A percentile compares a stretch with the other conserved stretches of the same genome.
Evolutionary conservation across 2,797 vertebrate species (phyloP).

Genomic region (Melanotaenia trifasciata): DNA sequence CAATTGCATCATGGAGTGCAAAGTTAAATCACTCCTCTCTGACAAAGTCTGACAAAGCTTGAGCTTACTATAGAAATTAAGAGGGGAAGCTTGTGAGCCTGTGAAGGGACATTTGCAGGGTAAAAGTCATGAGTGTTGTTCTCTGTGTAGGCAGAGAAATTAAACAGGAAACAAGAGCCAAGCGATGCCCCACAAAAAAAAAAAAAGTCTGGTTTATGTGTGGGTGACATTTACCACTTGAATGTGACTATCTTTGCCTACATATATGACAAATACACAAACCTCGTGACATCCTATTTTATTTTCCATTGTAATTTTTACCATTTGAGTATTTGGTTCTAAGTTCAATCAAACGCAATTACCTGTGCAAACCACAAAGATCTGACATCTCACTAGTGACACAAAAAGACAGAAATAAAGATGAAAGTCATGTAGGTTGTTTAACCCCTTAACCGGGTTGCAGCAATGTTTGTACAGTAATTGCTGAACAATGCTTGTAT

Average conservation of each 20-base stretch:
- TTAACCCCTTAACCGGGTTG: no score
- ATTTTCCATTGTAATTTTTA: slow-evolving; percentile 10
- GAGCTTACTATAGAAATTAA: not conserved
- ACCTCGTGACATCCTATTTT: not conserved
- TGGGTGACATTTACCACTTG: slow-evolving; percentile 12
- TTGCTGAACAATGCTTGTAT: no score
- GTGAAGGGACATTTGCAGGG: not conserved
- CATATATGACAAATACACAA: not conserved
- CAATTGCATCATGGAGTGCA: not conserved
- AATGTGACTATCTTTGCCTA: not conserved
- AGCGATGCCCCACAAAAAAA: not conserved
- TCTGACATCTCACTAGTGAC: no score
- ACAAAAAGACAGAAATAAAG: no score
- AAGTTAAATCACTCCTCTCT: not conserved
- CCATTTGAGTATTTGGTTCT: slow-evolving; percentile 22
- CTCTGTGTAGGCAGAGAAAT: slow-evolving; percentile 22
- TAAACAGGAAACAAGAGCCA: slow-evolving; percentile 18
- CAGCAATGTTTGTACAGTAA: no score
- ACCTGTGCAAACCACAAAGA: not conserved
- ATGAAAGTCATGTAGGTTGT: no score
- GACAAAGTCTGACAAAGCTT: not conserved
- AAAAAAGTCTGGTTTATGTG: slow-evolving; percentile 1
- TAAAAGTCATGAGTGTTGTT: slow-evolving; percentile 9
- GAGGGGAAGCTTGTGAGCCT: not conserved
- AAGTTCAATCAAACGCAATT: slow-evolving; percentile 13